Evolutionary conservation across 2,797 vertebrate species (phyloP), one percentile per base, ranked within the genome.

Genomic region (Choloepus didactylus): DNA sequence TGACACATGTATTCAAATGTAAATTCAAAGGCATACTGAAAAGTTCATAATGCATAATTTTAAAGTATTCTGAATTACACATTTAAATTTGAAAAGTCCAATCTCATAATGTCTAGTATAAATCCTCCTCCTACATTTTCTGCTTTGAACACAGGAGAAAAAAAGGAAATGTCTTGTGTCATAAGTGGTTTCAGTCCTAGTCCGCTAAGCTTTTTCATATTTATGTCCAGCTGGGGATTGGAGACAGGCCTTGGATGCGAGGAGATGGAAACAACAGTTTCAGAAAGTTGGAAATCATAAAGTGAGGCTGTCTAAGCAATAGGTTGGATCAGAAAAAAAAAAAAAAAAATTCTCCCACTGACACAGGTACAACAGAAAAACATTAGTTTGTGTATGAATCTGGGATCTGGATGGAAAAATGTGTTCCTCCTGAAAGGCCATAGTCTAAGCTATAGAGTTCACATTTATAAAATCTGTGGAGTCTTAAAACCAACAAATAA

Each of bases 401-500:
- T 89, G 67, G 46, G 12, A 19, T 62, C 6, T 64, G 5, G 18
- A 2, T 54, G 18, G 41, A 12, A n/a, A 41, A 3, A 49, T 3
- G 6, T 4, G 0, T 59, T 76, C 59, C 15, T 66, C 76, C 44
- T 46, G 38, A 89, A 89, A 75, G 84, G 16, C 35, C 8, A 41
- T 80, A 77, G 14, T 46, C 25, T 73, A 66, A 89, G 0, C 23
- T 83, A 46, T 14, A 0, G 70, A 38, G 51, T 54, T 67, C 21
- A 87, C 75, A 81, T 44, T 60, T 79, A 15, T 41, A 80, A 66
- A 18, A 80, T 15, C 3, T 49, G 8, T 59, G 15, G 2, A 80
- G 2, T 92, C 31, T 66, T 84, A 92, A 95, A 89, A 81, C 12
- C 27, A 79, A 79, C 6, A 89, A 60, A 56, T 83, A 81, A 35